Conservation (phyloP, 2,113 vertebrate genomes). For the Peromyscus leucopus region DNA sequence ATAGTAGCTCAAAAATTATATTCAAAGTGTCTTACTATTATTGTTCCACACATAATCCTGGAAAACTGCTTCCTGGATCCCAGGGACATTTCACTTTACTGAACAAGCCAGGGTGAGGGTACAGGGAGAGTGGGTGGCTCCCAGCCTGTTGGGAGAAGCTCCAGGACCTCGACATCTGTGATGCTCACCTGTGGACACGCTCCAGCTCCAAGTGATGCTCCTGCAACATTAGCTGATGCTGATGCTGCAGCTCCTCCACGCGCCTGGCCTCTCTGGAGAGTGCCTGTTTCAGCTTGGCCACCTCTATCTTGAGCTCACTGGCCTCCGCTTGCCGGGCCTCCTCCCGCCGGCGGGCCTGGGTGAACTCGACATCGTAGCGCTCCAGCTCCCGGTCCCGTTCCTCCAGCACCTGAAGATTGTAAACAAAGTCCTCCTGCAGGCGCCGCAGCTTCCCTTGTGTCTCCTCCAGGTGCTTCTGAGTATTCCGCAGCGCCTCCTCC, state of each 20-base stretch:
- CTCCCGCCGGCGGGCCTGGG: slow-evolving; percentile 81
- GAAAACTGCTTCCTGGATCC: not conserved
- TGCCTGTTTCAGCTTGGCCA: slow-evolving; percentile 84
- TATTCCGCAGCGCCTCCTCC: slow-evolving; percentile 83
- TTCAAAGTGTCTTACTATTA: not conserved
- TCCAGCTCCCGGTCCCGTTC: slow-evolving; percentile 90
- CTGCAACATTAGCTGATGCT: slow-evolving; percentile 71
- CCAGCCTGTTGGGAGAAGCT: fast-evolving
- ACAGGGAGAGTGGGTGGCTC: too few species aligned
- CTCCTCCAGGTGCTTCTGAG: slow-evolving; percentile 80
- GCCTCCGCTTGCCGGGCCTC: slow-evolving; percentile 86
- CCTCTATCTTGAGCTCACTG: slow-evolving; percentile 87
- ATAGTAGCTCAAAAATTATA: not conserved
- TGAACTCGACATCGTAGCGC: slow-evolving; percentile 83
- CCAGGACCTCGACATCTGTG: not conserved
- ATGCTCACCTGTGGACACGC: slow-evolving; percentile 84
- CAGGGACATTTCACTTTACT: not conserved
- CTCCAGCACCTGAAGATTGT: slow-evolving; percentile 89
- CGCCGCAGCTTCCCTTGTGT: slow-evolving; percentile 80
- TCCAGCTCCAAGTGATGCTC: slow-evolving; percentile 87
- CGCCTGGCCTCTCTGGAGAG: slow-evolving; percentile 78
- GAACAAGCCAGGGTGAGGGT: not conserved
- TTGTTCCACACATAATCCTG: not conserved
- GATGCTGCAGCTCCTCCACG: slow-evolving; percentile 78
- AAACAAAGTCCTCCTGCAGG: slow-evolving; percentile 89